phyloP scores from a whole-genome alignment of 1,140 invertebrate genomes.

The Ceratosolen solmsi region DNA sequence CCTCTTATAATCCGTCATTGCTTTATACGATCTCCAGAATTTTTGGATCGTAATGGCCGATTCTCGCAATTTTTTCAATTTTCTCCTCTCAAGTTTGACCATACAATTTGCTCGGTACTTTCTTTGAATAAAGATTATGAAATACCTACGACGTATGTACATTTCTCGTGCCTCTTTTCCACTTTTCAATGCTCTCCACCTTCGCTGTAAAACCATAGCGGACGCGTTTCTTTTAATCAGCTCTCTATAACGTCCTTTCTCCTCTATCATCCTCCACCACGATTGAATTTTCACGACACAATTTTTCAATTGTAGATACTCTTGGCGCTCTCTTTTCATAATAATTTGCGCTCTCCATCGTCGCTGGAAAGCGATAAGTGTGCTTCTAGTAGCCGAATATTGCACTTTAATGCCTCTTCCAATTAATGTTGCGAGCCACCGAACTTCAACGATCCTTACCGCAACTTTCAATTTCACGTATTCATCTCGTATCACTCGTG shows the following conservation, averaged over 20 bases:
- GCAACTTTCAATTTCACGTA: conserved; percentile 62
- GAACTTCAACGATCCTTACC: conserved; percentile 65
- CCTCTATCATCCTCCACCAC: conserved; percentile 58
- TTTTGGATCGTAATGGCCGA: conserved; percentile 54
- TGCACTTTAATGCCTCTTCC: conserved; percentile 56
- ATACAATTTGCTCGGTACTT: conserved; percentile 47
- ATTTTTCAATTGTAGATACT: conserved; percentile 58
- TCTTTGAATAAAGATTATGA: conserved; percentile 54
- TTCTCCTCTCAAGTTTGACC: conserved; percentile 21
- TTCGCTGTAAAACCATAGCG: conserved; percentile 55
- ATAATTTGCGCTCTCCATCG: conserved; percentile 56
- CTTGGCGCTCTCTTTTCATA: conserved; percentile 54
- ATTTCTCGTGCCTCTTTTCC: conserved; percentile 43
- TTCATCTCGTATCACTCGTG: conserved; percentile 52
- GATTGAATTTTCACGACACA: conserved; percentile 62
- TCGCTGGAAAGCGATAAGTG: conserved; percentile 56
- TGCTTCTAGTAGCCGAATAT: conserved; percentile 52
- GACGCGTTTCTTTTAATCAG: conserved; percentile 48
- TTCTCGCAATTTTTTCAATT: conserved; percentile 47
- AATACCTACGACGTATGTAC: conserved; percentile 55
- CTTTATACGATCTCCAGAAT: conserved; percentile 44
- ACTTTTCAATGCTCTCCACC: conserved; percentile 52
- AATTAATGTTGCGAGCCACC: conserved; percentile 64
- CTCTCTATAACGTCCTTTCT: conserved; percentile 30
- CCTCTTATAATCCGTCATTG: conserved; percentile 3